Base-by-base conservation (phyloP, 2,113 vertebrate species). In the Esox niger region DNA sequence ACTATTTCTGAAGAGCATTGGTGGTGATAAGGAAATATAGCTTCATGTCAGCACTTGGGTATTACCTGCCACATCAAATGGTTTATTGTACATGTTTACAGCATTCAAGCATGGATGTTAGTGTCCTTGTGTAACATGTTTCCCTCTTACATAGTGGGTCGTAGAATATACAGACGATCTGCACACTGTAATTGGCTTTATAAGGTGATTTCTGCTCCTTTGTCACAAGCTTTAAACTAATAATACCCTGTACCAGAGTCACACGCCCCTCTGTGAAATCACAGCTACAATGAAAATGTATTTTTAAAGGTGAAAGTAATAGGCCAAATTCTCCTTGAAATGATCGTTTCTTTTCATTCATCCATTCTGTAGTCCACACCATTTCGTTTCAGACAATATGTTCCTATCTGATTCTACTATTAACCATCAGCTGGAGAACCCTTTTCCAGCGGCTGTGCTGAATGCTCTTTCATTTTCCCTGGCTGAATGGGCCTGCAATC, bases 311-410 rank as follows among this genome's bases (percentile, higher is more conserved):
- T 58, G 68, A 69, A 63, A 54, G 63, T 67, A 82, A 77, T 70
- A 69, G 78, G 76, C 81, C 76, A 69, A 64, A 74, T 80, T 82
- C 69, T 62, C 69, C 64, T 56, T 52, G 61, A 84, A 82, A 82
- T 80, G 69, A 70, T 49, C 66, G 64, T 43, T 43, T 74, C 75
- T 64, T 69, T 69, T 74, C 64, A 79, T 78, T 84, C 73, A 66
- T 79, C 79, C 66, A 21, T 70, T 81, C 35, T 17, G 63, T 68
- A 52, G 47, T 77, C 74, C 65, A 69, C 71, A 76, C 70, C 70
- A 63, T 61, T 71, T 84, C 75, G 79, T 86, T 79, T 76, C 70
- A 72, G 72, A 69, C 69, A 69, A 70, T 77, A 75, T 77, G 79
- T 74, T 80, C 74, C 73, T 72, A 79, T 43, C 38, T 43, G 38